These are phyloP conservation scores for Drosophila nasuta DNA, from an alignment of 1,140 invertebrate species.

Conservation along the genomic window DNA sequence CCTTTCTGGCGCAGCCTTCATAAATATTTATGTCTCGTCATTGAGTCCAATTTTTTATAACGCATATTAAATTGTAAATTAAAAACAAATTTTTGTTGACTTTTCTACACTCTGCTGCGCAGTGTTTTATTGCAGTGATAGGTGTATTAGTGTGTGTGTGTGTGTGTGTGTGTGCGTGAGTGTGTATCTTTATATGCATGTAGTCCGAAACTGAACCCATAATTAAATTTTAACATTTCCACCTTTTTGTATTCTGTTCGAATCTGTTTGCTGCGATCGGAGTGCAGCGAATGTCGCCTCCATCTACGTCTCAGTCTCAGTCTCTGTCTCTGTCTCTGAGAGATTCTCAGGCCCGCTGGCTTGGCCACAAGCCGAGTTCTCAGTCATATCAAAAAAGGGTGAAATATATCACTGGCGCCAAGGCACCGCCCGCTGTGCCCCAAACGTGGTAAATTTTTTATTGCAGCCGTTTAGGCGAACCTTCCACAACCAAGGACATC, in stretches of 20 bases:
- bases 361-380: slow-evolving; percentile 62
- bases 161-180: not conserved
- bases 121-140: slow-evolving; percentile 72
- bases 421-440: slow-evolving; percentile 70
- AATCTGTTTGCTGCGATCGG: slow-evolving; percentile 25
- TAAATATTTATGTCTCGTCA: slow-evolving; percentile 81
- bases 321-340: not conserved
- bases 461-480: slow-evolving; percentile 81
- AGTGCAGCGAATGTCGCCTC: slow-evolving; percentile 44
- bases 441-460: slow-evolving; percentile 80
- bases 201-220: slow-evolving; percentile 68
- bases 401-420: slow-evolving; percentile 83
- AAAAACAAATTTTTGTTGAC: slow-evolving; percentile 83
- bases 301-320: slow-evolving; percentile 6
- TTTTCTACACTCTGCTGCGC: slow-evolving; percentile 70
- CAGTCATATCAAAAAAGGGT: slow-evolving; percentile 63
- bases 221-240: slow-evolving; percentile 83
- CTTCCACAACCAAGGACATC: slow-evolving; percentile 78
- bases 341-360: slow-evolving; percentile 45
- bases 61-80: slow-evolving; percentile 83
- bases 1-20: slow-evolving; percentile 66
- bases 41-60: slow-evolving; percentile 82
- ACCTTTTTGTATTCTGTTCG: slow-evolving; percentile 66
- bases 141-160: slow-evolving; percentile 51
- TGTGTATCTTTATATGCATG: slow-evolving; percentile 33